phyloP scores from a whole-genome alignment of 2,797 vertebrate genomes.

The Gymnothorax javanicus region DNA sequence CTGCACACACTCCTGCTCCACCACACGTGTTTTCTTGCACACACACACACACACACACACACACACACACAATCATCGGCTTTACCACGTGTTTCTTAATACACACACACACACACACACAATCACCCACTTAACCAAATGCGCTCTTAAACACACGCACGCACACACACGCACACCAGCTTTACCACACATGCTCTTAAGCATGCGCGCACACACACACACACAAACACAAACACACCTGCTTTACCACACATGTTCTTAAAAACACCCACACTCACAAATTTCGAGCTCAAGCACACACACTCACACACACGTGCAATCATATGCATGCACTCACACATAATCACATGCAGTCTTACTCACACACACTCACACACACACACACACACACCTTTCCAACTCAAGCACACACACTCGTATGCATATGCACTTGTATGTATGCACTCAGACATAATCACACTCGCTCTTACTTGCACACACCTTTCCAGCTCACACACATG shows the following conservation, averaged over 20 bases:
- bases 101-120: background rate
- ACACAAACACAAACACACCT: background rate
- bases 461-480: too few species aligned
- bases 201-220: too few species aligned
- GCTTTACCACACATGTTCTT: background rate
- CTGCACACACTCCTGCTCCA: background rate
- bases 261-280: background rate
- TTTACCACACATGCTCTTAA: background rate
- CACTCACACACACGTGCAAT: background rate
- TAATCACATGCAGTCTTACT: too few species aligned
- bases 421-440: background rate
- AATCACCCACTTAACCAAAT: too few species aligned
- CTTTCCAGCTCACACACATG: background rate
- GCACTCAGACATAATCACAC: background rate
- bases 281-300: too few species aligned
- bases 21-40: background rate
- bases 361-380: background rate
- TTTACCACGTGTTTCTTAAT: background rate
- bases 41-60: background rate
- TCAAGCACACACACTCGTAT: background rate
- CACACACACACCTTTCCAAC: background rate
- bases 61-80: background rate
- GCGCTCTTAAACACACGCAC: background rate
- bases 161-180: background rate
- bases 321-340: background rate